Conservation (phyloP, 30 jellyfish, hydroid and myxozoan genomes). For the Pseudorhiza aurosa region DNA sequence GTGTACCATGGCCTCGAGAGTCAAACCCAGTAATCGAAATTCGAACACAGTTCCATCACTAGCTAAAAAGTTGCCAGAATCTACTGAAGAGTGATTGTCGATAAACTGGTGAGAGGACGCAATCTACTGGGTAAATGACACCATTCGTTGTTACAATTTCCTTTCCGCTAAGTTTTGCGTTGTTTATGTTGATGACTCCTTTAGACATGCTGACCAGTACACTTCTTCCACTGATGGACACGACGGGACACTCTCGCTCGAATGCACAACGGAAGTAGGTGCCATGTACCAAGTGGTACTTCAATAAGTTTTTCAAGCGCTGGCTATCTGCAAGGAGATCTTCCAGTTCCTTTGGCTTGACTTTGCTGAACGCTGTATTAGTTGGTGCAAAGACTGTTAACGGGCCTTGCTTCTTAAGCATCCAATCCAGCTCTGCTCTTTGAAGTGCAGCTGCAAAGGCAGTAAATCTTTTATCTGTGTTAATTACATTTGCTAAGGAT, state of each 20-base stretch:
- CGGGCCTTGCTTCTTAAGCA: slow-evolving; percentile 19
- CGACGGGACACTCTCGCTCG: slow-evolving; percentile 23
- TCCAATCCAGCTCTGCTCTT: slow-evolving; percentile 24
- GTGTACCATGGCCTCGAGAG: no score
- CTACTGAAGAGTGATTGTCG: slow-evolving; percentile 6
- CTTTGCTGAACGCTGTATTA: slow-evolving; percentile 60
- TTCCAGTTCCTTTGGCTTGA: slow-evolving; percentile 40
- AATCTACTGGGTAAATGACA: slow-evolving; percentile 53
- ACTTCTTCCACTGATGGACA: slow-evolving; percentile 40
- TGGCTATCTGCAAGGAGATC: slow-evolving; percentile 16
- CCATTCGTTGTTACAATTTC: slow-evolving; percentile 56
- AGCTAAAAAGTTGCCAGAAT: slow-evolving; percentile 31
- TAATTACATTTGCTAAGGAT: slow-evolving; percentile 24
- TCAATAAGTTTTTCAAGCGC: slow-evolving; percentile 16
- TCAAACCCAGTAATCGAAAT: neutral
- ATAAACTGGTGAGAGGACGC: slow-evolving; percentile 35
- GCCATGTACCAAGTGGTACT: slow-evolving; percentile 51
- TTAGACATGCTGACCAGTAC: slow-evolving; percentile 23
- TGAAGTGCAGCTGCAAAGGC: slow-evolving; percentile 58
- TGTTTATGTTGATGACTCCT: slow-evolving; percentile 16
- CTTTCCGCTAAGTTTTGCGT: neutral
- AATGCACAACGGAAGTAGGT: slow-evolving; percentile 56
- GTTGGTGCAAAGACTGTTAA: slow-evolving; percentile 71
- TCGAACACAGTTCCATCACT: slow-evolving; percentile 3
- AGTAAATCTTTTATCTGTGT: slow-evolving; percentile 61